Conservation (phyloP, 2,797 vertebrate genomes). For the Muscicapa striata region DNA sequence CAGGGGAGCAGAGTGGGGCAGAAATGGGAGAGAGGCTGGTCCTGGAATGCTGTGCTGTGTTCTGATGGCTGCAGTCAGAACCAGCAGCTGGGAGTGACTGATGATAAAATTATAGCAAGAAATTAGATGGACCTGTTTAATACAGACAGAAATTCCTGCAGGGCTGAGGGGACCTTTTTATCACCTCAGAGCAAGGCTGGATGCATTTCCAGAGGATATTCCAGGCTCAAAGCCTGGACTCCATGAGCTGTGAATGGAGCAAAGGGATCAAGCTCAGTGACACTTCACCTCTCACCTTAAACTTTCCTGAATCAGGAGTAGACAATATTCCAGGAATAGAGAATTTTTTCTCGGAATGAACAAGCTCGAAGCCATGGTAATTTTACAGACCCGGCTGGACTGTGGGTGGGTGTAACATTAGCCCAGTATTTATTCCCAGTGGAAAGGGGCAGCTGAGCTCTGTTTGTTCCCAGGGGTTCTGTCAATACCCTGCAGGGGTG, state of each 20-base stretch:
- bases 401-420: not conserved
- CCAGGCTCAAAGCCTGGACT: not conserved
- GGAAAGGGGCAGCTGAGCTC: not conserved
- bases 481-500: accelerated
- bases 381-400: not conserved
- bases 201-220: not conserved
- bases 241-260: not conserved
- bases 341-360: not conserved
- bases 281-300: not conserved
- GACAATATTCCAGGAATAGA: not conserved
- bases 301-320: not conserved
- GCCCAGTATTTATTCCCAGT: accelerated
- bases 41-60: not conserved
- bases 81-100: not conserved
- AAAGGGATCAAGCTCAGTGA: not conserved
- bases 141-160: not conserved
- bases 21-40: not conserved
- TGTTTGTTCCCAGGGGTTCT: not conserved
- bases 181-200: not conserved
- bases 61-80: not conserved
- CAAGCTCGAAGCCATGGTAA: not conserved
- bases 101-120: not conserved
- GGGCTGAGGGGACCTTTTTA: not conserved
- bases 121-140: not conserved
- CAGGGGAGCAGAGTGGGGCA: not conserved